Conservation (phyloP, 2,888 invertebrate species). For the Rhagonycha lutea region DNA sequence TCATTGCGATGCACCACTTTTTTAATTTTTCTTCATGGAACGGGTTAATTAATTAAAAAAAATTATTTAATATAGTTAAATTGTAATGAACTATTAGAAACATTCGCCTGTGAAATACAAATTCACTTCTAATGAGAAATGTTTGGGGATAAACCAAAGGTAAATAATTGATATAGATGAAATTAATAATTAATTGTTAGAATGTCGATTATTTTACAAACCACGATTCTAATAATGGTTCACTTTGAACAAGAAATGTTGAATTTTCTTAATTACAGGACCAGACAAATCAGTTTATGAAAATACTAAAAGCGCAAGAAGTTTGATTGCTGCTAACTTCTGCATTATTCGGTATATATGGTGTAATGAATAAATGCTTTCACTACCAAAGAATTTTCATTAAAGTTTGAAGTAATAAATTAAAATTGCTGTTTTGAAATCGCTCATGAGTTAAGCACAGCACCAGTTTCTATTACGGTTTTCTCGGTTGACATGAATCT, state of each 20-base stretch:
- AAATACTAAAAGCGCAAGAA: neutral
- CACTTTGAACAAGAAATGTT: neutral
- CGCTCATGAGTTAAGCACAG: neutral
- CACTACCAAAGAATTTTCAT: neutral
- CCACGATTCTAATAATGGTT: neutral
- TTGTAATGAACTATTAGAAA: neutral
- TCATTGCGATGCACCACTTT: neutral
- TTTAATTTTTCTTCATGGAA: neutral
- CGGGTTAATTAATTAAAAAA: neutral
- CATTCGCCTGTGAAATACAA: neutral
- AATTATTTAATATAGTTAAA: no score
- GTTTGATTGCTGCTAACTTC: neutral
- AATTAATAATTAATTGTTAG: neutral
- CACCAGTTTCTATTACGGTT: neutral
- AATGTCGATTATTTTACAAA: neutral
- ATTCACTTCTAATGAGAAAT: neutral
- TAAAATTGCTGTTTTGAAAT: neutral
- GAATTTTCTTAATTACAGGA: neutral
- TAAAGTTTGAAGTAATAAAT: neutral
- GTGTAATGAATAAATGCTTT: neutral
- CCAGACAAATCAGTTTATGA: neutral
- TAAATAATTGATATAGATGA: neutral
- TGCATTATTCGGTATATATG: neutral
- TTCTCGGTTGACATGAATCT: neutral
- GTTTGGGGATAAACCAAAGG: neutral